A percentile compares a stretch with the other conserved stretches of the same genome.
Evolutionary conservation across 2,888 invertebrate species (phyloP).

Genomic region (Conops quadrifasciatus): DNA sequence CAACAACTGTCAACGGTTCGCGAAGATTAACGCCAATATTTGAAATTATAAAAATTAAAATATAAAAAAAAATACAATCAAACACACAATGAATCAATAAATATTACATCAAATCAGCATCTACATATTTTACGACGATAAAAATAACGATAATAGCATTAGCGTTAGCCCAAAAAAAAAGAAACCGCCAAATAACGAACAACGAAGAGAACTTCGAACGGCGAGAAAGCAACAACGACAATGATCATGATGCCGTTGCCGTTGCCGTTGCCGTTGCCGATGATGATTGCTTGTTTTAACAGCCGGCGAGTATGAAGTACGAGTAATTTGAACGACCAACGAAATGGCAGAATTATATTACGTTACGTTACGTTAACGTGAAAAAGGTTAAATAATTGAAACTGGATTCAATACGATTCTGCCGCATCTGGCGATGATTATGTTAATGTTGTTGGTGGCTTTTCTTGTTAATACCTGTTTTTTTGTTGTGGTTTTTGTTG

Average conservation of each 20-base stretch:
- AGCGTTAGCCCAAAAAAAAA: not conserved
- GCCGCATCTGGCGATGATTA: too few relatives aligned
- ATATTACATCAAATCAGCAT: constrained; percentile 18
- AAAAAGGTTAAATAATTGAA: constrained; percentile 38
- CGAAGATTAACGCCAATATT: constrained; percentile 25
- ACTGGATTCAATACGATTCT: too few relatives aligned
- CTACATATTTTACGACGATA: too few relatives aligned
- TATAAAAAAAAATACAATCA: not conserved
- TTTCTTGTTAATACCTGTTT: not conserved
- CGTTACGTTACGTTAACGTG: constrained; percentile 6
- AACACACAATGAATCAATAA: constrained; percentile 12
- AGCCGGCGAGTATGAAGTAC: not conserved
- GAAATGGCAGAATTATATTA: constrained; percentile 33
- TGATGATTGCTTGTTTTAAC: too few relatives aligned
- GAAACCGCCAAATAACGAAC: not conserved
- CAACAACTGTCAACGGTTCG: not conserved
- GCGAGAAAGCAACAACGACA: too few relatives aligned
- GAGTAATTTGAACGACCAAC: constrained; percentile 5
- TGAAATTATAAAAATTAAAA: not conserved
- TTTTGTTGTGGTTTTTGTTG: not conserved
- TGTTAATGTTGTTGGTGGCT: not conserved
- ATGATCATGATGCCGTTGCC: too few relatives aligned
- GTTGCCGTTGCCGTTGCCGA: too few relatives aligned
- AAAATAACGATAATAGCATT: not conserved
- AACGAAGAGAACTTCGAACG: not conserved